phyloP scores from a whole-genome alignment of 92 coral and sea anemone genomes.

The Paramuricea clavata region DNA sequence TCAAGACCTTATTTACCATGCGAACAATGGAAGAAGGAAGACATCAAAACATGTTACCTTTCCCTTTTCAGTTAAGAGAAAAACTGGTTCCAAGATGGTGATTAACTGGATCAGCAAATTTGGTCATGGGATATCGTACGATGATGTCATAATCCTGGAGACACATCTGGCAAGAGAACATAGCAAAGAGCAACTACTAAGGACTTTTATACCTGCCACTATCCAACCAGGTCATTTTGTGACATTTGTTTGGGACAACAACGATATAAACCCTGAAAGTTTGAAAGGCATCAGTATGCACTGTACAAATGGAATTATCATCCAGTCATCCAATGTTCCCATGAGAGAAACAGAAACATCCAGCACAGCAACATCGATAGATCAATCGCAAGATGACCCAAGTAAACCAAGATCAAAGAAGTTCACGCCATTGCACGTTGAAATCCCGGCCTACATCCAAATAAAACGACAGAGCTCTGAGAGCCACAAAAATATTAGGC shows the following conservation, averaged over 20 bases:
- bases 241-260: constrained; percentile 2
- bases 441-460: neutral
- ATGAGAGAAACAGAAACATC: neutral
- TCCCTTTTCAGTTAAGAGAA: constrained; percentile 5
- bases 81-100: neutral
- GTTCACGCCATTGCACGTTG: neutral
- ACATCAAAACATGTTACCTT: constrained; percentile 33
- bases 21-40: neutral
- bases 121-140: constrained; percentile 14
- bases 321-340: neutral
- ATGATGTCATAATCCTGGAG: neutral
- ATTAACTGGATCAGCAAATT: constrained; percentile 7
- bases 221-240: neutral
- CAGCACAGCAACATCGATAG: neutral
- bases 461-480: neutral
- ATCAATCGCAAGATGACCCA: neutral
- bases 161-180: neutral
- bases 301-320: neutral
- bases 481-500: neutral
- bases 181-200: neutral
- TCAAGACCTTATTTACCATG: constrained; percentile 7
- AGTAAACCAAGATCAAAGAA: neutral
- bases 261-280: constrained; percentile 5
- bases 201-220: neutral
- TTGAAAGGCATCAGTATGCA: neutral